phyloP scores from a whole-genome alignment of 1,140 invertebrate species.

The Sinonovacula constricta region DNA sequence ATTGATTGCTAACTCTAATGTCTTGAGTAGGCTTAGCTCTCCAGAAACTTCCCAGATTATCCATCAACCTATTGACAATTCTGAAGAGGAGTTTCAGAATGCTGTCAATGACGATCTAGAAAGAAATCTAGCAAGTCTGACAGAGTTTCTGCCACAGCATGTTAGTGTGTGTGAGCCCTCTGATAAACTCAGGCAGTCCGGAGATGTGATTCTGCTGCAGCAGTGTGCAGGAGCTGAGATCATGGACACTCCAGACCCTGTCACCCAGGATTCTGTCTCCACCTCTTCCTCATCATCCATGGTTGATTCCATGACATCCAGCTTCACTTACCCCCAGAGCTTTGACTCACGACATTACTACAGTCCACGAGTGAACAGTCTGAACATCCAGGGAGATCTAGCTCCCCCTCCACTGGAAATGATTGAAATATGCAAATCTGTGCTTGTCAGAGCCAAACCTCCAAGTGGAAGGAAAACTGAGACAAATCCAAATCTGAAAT shows the following conservation, averaged over 20 bases:
- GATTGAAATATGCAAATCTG: conserved; percentile 57
- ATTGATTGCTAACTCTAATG: conserved; percentile 50
- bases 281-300: conserved; percentile 23
- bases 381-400: conserved; percentile 52
- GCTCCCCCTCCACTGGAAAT: conserved; percentile 64
- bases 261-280: conserved; percentile 48
- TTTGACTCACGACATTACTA: conserved; percentile 50
- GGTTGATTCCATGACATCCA: conserved; percentile 37
- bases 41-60: conserved; percentile 1
- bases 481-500: neutral
- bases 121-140: conserved; percentile 56
- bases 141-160: conserved; percentile 35
- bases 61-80: conserved; percentile 52
- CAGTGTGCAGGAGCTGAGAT: neutral
- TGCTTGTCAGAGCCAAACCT: conserved; percentile 21
- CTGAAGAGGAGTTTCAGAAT: conserved; percentile 69
- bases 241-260: conserved; percentile 34
- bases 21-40: conserved; percentile 47
- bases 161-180: conserved; percentile 22
- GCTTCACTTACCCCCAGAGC: conserved; percentile 46
- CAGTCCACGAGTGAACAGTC: conserved; percentile 43
- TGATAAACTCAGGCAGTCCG: neutral
- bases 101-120: conserved; percentile 66
- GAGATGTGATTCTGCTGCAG: conserved; percentile 7
- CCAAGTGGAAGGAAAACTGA: neutral